These are phyloP conservation scores for Holotrichia oblita DNA, from an alignment of 1,140 invertebrate genomes.

Conservation along the genomic window DNA sequence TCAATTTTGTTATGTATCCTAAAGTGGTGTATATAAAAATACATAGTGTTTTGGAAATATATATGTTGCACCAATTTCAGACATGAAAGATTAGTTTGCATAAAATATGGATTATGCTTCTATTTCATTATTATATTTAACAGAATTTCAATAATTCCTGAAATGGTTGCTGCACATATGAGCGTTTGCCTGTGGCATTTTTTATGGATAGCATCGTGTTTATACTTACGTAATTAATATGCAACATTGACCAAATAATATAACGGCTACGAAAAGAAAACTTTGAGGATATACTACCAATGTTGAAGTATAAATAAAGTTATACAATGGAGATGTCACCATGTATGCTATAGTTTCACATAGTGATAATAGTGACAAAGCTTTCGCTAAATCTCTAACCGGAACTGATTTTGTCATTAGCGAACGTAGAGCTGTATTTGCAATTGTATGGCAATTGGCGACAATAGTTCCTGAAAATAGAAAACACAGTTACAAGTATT, in stretches of 20 bases:
- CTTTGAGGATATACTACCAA: conserved; percentile 61
- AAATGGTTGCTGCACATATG: too few relatives aligned
- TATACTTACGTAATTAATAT: conserved; percentile 48
- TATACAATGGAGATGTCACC: conserved; percentile 64
- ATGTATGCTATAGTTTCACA: conserved; percentile 64
- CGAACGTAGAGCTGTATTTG: conserved; percentile 65
- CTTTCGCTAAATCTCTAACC: conserved; percentile 67
- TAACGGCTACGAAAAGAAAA: conserved; percentile 63
- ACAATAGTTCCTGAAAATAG: conserved; percentile 57
- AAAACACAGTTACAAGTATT: conserved; percentile 28
- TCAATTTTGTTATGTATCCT: too few relatives aligned
- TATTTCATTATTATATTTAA: too few relatives aligned
- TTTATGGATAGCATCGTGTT: neutral
- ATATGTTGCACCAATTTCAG: too few relatives aligned
- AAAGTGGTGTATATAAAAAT: too few relatives aligned
- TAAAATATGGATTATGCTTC: too few relatives aligned
- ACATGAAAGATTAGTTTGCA: too few relatives aligned
- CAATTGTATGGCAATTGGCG: conserved; percentile 66
- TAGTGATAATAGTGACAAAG: conserved; percentile 66
- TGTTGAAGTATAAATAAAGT: conserved; percentile 61
- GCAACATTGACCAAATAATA: conserved; percentile 25
- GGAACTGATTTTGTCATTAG: conserved; percentile 68
- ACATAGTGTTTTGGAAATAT: too few relatives aligned
- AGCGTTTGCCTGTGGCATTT: too few relatives aligned
- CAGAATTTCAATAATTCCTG: too few relatives aligned